phyloP scores from a whole-genome alignment of 2,113 vertebrate genomes.

The Campylorhamphus procurvoides region DNA sequence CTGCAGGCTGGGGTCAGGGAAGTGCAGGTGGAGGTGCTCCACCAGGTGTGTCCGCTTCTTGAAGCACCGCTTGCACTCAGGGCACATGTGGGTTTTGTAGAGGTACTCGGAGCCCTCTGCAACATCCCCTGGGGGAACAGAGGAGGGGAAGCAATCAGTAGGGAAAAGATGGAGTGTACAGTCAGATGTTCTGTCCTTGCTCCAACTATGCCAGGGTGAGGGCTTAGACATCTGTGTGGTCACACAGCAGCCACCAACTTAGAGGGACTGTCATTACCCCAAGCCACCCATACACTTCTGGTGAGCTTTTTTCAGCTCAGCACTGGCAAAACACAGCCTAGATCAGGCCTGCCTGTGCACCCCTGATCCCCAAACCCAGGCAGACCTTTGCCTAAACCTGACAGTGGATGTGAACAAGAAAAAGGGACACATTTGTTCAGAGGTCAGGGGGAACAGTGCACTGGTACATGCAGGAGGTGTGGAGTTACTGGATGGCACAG shows the following conservation, averaged over 20 bases:
- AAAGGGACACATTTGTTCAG: accelerated
- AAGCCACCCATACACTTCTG: neutral
- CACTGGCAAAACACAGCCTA: neutral
- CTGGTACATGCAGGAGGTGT: neutral
- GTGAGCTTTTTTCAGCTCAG: neutral
- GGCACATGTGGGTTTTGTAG: conserved; percentile 93
- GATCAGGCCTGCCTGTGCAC: accelerated
- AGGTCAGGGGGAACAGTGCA: neutral
- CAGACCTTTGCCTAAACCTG: neutral
- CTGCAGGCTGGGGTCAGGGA: conserved; percentile 91
- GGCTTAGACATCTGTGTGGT: neutral
- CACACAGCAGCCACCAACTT: too few relatives aligned
- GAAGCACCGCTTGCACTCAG: conserved; percentile 93
- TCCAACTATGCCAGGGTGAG: neutral
- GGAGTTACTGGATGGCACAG: neutral
- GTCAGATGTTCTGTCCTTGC: neutral
- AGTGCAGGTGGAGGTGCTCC: conserved; percentile 92
- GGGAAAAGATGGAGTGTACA: neutral
- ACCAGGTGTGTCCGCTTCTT: conserved; percentile 93
- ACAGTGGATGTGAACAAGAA: accelerated
- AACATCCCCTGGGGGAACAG: conserved; percentile 66
- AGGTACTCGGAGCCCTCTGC: conserved; percentile 80
- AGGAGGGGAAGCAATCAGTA: neutral
- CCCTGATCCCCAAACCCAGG: neutral
- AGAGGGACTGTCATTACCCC: neutral